Conservation (phyloP, 2,113 vertebrate genomes). For the Galemys pyrenaicus region DNA sequence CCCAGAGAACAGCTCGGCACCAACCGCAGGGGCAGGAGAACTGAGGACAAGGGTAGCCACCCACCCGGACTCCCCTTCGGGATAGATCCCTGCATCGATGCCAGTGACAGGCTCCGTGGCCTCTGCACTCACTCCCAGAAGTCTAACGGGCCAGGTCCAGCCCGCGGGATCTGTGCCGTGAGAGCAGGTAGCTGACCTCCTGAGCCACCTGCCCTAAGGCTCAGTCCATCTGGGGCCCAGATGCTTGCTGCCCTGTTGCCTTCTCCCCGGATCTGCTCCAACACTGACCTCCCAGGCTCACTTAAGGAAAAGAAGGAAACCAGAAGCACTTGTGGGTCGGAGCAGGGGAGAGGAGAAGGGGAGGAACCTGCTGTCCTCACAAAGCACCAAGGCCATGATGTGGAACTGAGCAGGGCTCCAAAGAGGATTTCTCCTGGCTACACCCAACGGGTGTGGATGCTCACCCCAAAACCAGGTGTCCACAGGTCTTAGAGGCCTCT, state of each 20-base stretch:
- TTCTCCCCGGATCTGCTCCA: neutral
- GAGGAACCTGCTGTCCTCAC: neutral
- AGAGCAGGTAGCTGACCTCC: neutral
- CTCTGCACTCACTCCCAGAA: neutral
- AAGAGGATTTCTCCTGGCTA: neutral
- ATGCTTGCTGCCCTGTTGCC: neutral
- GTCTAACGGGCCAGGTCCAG: neutral
- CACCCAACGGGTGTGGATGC: neutral
- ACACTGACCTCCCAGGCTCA: neutral
- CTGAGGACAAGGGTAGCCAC: too few species aligned
- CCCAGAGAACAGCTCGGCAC: neutral
- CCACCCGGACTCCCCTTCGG: neutral
- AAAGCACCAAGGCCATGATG: neutral
- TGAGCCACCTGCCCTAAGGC: neutral
- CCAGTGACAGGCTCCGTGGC: neutral
- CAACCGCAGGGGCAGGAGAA: neutral
- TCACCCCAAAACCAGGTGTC: neutral
- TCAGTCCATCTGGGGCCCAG: neutral
- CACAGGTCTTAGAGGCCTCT: constrained; percentile 30
- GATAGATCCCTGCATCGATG: accelerated
- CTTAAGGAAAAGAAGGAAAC: neutral
- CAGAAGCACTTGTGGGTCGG: neutral
- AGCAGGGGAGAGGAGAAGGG: neutral
- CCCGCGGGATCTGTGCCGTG: neutral
- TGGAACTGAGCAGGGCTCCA: neutral